A percentile compares a stretch with the other conserved stretches of the same genome.
These are phyloP conservation scores for Siniperca undulata DNA, from an alignment of 2,797 vertebrate species.

Conservation along the genomic window DNA sequence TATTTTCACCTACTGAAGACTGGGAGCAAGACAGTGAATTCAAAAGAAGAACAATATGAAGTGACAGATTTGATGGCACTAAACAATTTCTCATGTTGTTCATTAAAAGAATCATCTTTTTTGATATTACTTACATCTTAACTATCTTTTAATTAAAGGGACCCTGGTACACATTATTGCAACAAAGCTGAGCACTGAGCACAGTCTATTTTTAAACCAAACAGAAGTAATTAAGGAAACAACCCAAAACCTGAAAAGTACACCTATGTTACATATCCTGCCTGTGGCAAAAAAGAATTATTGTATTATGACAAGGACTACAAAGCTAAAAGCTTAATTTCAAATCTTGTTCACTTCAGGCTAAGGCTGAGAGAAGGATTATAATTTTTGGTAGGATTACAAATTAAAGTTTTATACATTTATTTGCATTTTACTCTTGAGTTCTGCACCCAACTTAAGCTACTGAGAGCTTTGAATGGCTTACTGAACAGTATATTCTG, in stretches of 20 bases:
- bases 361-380: not conserved
- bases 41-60: slow-evolving; percentile 11
- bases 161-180: slow-evolving; percentile 24
- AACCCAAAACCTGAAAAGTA: slow-evolving; percentile 22
- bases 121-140: slow-evolving; percentile 5
- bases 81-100: slow-evolving; percentile 8
- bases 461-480: slow-evolving; percentile 40
- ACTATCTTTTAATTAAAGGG: slow-evolving; percentile 12
- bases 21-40: not conserved
- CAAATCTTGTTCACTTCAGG: slow-evolving; percentile 11
- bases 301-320: not conserved
- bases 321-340: slow-evolving; percentile 11
- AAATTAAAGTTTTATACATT: slow-evolving; percentile 31
- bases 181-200: slow-evolving; percentile 19
- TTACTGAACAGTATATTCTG: slow-evolving; percentile 44
- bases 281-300: slow-evolving; percentile 4
- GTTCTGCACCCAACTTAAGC: slow-evolving; percentile 23
- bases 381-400: slow-evolving; percentile 24
- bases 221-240: slow-evolving; percentile 10
- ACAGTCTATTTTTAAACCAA: slow-evolving; percentile 35
- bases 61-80: not conserved
- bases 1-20: not conserved
- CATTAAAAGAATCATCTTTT: not conserved
- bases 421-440: slow-evolving; percentile 31
- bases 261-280: slow-evolving; percentile 5